Conservation (phyloP, 2,888 invertebrate species). For the Ophion costatus region DNA sequence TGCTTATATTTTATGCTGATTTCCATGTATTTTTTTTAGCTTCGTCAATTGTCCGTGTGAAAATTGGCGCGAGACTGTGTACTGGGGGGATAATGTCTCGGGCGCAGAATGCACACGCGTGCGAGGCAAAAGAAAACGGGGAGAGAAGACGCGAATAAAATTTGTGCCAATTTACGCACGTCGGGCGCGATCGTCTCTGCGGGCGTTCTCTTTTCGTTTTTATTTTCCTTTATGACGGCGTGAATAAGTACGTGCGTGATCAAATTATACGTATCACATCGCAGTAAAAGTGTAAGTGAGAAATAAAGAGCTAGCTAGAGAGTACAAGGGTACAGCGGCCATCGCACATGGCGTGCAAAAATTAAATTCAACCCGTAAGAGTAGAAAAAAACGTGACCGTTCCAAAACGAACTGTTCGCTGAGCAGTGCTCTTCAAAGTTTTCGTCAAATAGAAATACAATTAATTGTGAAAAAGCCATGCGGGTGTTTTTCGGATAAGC, state of each 20-base stretch:
- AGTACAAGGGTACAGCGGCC: not conserved
- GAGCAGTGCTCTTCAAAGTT: constrained; percentile 31
- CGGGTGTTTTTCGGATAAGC: constrained; percentile 28
- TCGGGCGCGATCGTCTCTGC: not conserved
- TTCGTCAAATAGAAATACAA: constrained; percentile 41
- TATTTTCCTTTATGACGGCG: not conserved
- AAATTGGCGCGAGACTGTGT: not conserved
- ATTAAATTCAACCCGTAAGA: constrained; percentile 23
- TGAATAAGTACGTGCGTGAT: constrained; percentile 29
- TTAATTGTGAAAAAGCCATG: constrained; percentile 42
- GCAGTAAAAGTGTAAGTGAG: not conserved
- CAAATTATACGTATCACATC: constrained; percentile 31
- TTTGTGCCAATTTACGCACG: not conserved
- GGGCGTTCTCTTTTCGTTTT: constrained; percentile 12
- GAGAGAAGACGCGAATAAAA: constrained; percentile 30
- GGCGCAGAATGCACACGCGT: not conserved
- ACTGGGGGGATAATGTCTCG: not conserved
- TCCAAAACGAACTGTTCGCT: constrained; percentile 18
- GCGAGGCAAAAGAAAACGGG: constrained; percentile 8
- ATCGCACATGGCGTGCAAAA: constrained; percentile 26
- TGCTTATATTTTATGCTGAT: not conserved
- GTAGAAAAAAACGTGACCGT: not conserved
- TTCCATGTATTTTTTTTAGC: not conserved
- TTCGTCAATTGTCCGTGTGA: not conserved
- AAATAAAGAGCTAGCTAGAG: not conserved